Conservation (phyloP, 2,797 vertebrate species). For the Epinephelus awoara region DNA sequence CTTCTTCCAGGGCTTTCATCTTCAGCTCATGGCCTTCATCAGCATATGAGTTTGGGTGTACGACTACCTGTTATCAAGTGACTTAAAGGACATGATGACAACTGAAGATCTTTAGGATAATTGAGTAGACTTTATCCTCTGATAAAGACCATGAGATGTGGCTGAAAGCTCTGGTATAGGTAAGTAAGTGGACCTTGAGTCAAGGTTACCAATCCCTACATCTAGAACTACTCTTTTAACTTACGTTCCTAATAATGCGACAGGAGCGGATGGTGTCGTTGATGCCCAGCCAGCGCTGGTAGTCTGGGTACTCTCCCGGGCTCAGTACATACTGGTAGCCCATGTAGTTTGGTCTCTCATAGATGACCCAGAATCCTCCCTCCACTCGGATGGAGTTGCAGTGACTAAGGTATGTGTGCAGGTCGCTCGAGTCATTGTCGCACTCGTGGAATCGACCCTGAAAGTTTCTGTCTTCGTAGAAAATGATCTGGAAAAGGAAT, state of each 20-base stretch:
- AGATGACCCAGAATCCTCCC: constrained; percentile 65
- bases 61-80: not conserved
- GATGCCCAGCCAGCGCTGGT: constrained; percentile 55
- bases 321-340: constrained; percentile 54
- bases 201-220: too few species aligned
- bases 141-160: not conserved
- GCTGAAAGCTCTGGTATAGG: not conserved
- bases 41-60: too few species aligned
- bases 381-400: constrained; percentile 61
- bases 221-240: not conserved
- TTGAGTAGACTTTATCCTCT: not conserved
- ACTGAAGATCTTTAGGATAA: too few species aligned
- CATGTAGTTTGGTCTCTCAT: constrained; percentile 56
- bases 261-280: constrained; percentile 59
- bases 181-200: not conserved
- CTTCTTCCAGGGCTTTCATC: not conserved
- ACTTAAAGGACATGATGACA: not conserved
- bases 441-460: constrained; percentile 47
- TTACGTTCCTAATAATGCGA: constrained; percentile 43
- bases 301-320: constrained; percentile 54
- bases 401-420: constrained; percentile 44
- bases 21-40: not conserved
- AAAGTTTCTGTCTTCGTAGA: constrained; percentile 55
- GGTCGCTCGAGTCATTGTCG: constrained; percentile 47
- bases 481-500: constrained; percentile 35